Conservation (phyloP, 2,888 invertebrate genomes). For the Calliopum simillimum region DNA sequence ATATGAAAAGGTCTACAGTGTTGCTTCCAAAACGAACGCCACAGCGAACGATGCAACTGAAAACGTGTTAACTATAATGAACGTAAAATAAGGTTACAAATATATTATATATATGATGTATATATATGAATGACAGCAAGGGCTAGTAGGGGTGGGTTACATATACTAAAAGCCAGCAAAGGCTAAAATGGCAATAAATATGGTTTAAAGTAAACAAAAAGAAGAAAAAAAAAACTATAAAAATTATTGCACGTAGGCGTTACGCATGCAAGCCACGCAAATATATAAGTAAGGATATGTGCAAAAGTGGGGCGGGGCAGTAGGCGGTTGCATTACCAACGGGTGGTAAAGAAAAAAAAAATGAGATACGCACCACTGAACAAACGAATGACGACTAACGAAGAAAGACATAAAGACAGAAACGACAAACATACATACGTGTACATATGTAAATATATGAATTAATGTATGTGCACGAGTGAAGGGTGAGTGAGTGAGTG, state of each 20-base stretch:
- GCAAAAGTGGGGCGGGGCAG: background rate
- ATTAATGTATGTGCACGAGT: background rate
- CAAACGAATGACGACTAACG: conserved; percentile 23
- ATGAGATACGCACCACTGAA: conserved; percentile 22
- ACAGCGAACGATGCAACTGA: no score
- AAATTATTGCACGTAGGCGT: conserved; percentile 26
- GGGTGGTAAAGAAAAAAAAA: background rate
- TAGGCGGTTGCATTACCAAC: background rate
- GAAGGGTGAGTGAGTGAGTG: background rate
- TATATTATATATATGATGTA: no score
- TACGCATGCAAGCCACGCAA: conserved; percentile 34
- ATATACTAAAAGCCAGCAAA: no score
- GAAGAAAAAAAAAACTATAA: no score
- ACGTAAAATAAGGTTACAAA: no score
- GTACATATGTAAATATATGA: background rate
- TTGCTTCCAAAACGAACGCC: no score
- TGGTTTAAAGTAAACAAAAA: no score
- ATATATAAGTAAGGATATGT: conserved; percentile 1
- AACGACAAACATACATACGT: background rate
- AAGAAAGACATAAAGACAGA: background rate
- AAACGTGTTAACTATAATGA: no score
- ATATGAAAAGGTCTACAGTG: no score
- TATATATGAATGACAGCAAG: no score
- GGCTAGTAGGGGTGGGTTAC: no score
- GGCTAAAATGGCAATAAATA: no score